Conservation (phyloP, 1,140 invertebrate species). For the Drosophila arawakana region DNA sequence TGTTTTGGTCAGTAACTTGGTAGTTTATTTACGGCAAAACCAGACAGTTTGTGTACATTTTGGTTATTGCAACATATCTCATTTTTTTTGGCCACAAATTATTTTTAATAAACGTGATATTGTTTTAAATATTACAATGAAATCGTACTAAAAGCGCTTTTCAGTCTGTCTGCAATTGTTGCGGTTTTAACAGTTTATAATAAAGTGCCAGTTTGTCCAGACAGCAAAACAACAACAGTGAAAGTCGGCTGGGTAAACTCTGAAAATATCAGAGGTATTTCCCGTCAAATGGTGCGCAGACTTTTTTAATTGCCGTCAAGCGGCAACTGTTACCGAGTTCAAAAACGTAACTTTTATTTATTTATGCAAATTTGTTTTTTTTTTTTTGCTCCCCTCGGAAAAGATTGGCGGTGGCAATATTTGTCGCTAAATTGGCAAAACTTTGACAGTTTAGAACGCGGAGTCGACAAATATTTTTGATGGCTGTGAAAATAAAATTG, state of each 20-base stretch:
- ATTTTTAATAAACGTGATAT: slow-evolving; percentile 5
- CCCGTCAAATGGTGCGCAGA: slow-evolving; percentile 46
- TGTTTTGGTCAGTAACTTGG: slow-evolving; percentile 9
- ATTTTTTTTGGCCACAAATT: neutral
- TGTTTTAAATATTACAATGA: neutral
- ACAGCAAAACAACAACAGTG: slow-evolving; percentile 52
- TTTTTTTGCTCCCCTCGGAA: neutral
- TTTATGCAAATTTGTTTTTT: slow-evolving; percentile 74
- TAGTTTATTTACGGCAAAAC: slow-evolving; percentile 5
- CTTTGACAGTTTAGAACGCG: slow-evolving; percentile 28
- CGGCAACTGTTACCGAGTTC: slow-evolving; percentile 68
- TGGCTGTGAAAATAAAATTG: slow-evolving; percentile 62
- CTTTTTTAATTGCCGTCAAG: slow-evolving; percentile 74
- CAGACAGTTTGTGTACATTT: neutral
- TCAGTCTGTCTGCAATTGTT: slow-evolving; percentile 44
- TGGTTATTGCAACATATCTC: neutral
- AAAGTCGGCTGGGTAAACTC: slow-evolving; percentile 8
- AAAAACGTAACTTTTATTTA: slow-evolving; percentile 75
- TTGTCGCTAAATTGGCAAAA: slow-evolving; percentile 71
- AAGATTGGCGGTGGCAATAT: slow-evolving; percentile 50
- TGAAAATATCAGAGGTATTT: slow-evolving; percentile 30
- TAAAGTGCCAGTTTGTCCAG: slow-evolving; percentile 64
- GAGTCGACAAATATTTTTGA: slow-evolving; percentile 46
- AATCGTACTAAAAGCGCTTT: neutral
- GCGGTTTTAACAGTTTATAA: slow-evolving; percentile 72